phyloP scores from a whole-genome alignment of 2,797 vertebrate genomes.

The Sebastes minor region DNA sequence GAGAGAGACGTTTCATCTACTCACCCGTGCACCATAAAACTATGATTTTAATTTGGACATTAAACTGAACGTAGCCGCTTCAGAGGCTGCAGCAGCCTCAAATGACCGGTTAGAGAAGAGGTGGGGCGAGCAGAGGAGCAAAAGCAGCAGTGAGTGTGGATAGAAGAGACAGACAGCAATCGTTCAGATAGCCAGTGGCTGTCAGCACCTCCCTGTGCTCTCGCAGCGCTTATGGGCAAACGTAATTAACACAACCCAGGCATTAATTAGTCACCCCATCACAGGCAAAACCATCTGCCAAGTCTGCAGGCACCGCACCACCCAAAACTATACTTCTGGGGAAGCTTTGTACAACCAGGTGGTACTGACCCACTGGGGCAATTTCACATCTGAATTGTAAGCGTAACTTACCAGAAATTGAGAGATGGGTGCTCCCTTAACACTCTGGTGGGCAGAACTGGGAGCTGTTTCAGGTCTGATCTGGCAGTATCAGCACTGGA shows the following conservation, averaged over 20 bases:
- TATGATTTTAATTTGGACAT: slow-evolving; percentile 58
- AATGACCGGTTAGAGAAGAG: slow-evolving; percentile 17
- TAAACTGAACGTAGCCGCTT: slow-evolving; percentile 44
- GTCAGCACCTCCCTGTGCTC: slow-evolving; percentile 46
- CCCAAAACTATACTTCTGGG: slow-evolving; percentile 26
- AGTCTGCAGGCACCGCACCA: slow-evolving; percentile 6
- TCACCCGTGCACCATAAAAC: slow-evolving; percentile 11
- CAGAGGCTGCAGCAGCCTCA: slow-evolving; percentile 15
- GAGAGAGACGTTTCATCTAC: background rate
- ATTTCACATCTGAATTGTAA: background rate
- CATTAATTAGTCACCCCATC: slow-evolving; percentile 51
- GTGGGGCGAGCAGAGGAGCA: background rate
- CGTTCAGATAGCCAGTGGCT: slow-evolving; percentile 27
- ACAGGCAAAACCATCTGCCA: slow-evolving; percentile 28
- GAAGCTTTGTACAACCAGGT: slow-evolving; percentile 29
- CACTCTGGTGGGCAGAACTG: slow-evolving; percentile 91
- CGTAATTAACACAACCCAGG: slow-evolving; percentile 57
- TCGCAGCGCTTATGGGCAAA: slow-evolving; percentile 45
- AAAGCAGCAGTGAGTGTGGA: slow-evolving; percentile 14
- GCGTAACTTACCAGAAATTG: slow-evolving; percentile 88
- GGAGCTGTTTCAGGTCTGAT: slow-evolving; percentile 91
- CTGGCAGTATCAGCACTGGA: slow-evolving; percentile 88
- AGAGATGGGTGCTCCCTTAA: slow-evolving; percentile 96
- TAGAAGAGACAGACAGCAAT: slow-evolving; percentile 20
- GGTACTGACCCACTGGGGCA: background rate